These are phyloP conservation scores for Cheirogaleus medius DNA, from an alignment of 2,113 vertebrate species.

Conservation along the genomic window DNA sequence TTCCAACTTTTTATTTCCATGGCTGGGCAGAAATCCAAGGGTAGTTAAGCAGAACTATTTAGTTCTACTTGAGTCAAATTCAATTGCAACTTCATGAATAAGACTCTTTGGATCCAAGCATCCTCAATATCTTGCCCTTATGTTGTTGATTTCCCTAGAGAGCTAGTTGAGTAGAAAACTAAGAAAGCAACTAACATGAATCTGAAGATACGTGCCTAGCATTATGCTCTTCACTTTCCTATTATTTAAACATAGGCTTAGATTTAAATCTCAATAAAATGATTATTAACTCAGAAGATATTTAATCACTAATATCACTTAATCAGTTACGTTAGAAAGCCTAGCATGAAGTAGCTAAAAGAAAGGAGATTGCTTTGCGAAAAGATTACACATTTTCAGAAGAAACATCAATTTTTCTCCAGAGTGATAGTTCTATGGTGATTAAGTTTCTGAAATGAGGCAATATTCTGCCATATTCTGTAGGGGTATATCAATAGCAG, in stretches of 20 bases:
- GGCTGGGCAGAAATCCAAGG: slow-evolving; percentile 29
- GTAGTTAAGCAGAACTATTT: slow-evolving; percentile 43
- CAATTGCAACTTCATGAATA: not conserved
- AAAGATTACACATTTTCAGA: not conserved
- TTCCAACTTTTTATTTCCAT: slow-evolving; percentile 62
- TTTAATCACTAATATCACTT: not conserved
- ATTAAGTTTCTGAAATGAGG: not conserved
- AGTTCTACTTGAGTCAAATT: slow-evolving; percentile 45
- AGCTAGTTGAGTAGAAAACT: not conserved
- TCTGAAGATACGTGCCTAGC: not conserved
- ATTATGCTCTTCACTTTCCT: not conserved
- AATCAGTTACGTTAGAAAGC: not conserved
- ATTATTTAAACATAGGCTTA: not conserved
- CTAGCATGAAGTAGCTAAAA: not conserved
- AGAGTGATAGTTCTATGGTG: not conserved
- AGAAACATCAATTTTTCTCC: not conserved
- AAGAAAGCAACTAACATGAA: not conserved
- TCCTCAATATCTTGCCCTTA: not conserved
- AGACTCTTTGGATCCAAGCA: not conserved
- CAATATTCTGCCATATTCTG: not conserved
- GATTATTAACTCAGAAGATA: not conserved
- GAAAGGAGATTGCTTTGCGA: not conserved
- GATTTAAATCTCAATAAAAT: not conserved
- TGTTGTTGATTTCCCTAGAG: not conserved
- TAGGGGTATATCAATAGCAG: not conserved